Evolutionary conservation across 2,113 vertebrate species (phyloP), one percentile per base, ranked within the genome.

Genomic region (Cyprinus carpio): DNA sequence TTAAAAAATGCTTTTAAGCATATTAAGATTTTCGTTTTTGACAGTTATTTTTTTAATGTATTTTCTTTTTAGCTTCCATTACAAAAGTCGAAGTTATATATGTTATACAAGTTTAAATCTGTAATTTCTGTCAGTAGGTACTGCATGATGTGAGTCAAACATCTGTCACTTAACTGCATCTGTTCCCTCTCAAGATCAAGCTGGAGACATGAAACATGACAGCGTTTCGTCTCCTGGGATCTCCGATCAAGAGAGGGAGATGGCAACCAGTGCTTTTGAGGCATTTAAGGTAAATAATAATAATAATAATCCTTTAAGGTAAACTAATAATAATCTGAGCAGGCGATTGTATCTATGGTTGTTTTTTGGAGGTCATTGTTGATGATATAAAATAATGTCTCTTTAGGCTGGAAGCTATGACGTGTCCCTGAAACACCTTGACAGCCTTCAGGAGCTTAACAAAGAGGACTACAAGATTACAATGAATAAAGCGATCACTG

Each of bases 201-300:
- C 92, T 51, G 88, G 91, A 0, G 96, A 98, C 89, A 27, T 79
- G 20, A 99, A 97, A 84, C 95, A 96, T 20, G 97, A 99, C 89
- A 94, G 89, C 89, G 90, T 93, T 0, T 89, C 93, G 27, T 94
- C 95, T 27, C 93, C 96, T 76, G 97, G 95, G 75, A 94, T 96
- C 89, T 95, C 96, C 1, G 97, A 98, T 91, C 96, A 97, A 83
- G 97, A 99, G 87, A 99, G 97, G 88, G 97, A 98, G 49, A 88
- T 97, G 87, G 97, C 98, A 0, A 91, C 92, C 67, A 95, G 85
- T 46, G 97, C 98, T 1, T 93, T 96, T 81, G 96, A 99, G 83
- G 96, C 96, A 5, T 99, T 98, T 90, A 88, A 90, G 92, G 98
- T 99, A 95, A 95, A 15, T 75, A 12, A 10, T 11, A 10, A 43